phyloP scores from a whole-genome alignment of 2,113 vertebrate genomes.

The Carollia perspicillata region DNA sequence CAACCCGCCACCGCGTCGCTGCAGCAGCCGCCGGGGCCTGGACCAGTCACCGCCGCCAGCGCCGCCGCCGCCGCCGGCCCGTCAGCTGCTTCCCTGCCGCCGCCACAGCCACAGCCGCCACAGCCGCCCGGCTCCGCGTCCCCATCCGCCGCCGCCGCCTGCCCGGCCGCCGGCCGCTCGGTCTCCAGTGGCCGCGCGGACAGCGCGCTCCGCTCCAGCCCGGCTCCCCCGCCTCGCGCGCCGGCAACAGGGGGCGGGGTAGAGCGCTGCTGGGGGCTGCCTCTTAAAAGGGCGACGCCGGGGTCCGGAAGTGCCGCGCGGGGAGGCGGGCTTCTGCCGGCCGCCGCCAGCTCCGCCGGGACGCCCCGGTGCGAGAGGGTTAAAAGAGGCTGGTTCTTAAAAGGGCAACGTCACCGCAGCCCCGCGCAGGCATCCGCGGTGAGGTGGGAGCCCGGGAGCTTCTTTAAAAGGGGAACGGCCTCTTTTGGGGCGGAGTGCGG shows the following conservation, averaged over 20 bases:
- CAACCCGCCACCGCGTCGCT: slow-evolving; percentile 60
- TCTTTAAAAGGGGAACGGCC: slow-evolving; percentile 51
- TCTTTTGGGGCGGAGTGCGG: background rate
- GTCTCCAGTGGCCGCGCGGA: slow-evolving; percentile 70
- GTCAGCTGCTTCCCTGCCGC: slow-evolving; percentile 65
- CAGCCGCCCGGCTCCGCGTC: slow-evolving; percentile 64
- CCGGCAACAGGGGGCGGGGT: slow-evolving; percentile 19
- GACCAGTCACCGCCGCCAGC: slow-evolving; percentile 66
- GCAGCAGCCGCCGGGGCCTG: slow-evolving; percentile 61
- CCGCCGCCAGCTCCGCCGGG: background rate
- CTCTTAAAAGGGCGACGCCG: slow-evolving; percentile 48
- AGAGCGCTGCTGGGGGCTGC: background rate
- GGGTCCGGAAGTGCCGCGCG: slow-evolving; percentile 44
- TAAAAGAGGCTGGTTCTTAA: slow-evolving; percentile 5
- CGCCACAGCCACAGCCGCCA: slow-evolving; percentile 59
- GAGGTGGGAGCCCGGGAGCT: background rate
- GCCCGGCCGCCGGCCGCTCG: slow-evolving; percentile 45
- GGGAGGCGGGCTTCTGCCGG: background rate
- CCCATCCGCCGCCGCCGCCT: slow-evolving; percentile 66
- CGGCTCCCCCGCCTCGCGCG: slow-evolving; percentile 56
- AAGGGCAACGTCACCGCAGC: slow-evolving; percentile 2
- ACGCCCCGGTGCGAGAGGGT: slow-evolving; percentile 30
- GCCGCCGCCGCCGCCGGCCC: slow-evolving; percentile 66
- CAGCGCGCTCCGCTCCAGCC: slow-evolving; percentile 52
- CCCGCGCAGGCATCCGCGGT: background rate